phyloP scores from a whole-genome alignment of 1,140 invertebrate species.

The Trichonephila clavipes region DNA sequence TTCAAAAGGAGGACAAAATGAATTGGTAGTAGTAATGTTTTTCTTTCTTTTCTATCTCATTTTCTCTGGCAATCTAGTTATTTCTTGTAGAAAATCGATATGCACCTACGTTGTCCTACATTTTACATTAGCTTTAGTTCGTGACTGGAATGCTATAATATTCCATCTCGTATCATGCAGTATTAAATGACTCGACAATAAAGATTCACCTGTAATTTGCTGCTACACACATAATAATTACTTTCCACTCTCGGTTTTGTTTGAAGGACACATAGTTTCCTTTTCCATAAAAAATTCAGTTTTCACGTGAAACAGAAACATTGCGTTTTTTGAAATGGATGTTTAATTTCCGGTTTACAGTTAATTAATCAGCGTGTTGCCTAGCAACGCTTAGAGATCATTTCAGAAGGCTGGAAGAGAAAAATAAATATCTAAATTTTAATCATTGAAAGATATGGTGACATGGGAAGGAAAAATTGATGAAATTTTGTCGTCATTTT shows the following conservation, averaged over 20 bases:
- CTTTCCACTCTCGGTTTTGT: constrained; percentile 67
- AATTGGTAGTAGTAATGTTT: constrained; percentile 37
- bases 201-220: constrained; percentile 66
- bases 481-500: no score
- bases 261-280: constrained; percentile 51
- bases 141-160: constrained; percentile 59
- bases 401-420: background rate
- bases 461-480: no score
- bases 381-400: constrained; percentile 14
- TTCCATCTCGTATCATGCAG: constrained; percentile 62
- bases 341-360: constrained; percentile 72
- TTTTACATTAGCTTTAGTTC: constrained; percentile 73
- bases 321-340: background rate
- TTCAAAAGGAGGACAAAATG: constrained; percentile 39
- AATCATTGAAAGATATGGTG: no score
- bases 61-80: constrained; percentile 41
- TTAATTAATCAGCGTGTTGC: constrained; percentile 61
- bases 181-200: constrained; percentile 66
- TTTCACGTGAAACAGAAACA: background rate
- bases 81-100: constrained; percentile 70
- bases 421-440: no score
- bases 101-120: constrained; percentile 66
- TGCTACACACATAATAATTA: constrained; percentile 72
- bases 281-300: constrained; percentile 58
- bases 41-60: constrained; percentile 44